phyloP scores from a whole-genome alignment of 2,797 vertebrate species.

The Anabacerthia variegaticeps region DNA sequence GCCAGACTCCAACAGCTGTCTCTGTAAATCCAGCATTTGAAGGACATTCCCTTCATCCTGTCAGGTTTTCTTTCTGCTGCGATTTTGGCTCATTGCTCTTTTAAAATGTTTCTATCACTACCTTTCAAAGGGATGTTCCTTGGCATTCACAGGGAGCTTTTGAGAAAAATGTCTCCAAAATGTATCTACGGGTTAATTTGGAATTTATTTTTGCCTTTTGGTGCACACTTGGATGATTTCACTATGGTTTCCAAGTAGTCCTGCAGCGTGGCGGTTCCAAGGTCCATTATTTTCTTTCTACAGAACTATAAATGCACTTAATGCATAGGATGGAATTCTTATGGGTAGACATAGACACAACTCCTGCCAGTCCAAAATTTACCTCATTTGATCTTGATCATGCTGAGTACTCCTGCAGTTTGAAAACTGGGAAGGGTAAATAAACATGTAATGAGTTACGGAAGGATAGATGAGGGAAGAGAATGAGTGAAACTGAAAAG shows the following conservation, averaged over 20 bases:
- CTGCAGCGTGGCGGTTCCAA: background rate
- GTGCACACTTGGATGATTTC: background rate
- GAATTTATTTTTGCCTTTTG: no score
- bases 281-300: background rate
- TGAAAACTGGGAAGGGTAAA: background rate
- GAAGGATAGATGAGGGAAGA: background rate
- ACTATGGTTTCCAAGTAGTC: background rate
- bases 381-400: background rate
- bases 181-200: background rate
- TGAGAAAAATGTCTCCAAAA: background rate
- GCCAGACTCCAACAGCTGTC: background rate
- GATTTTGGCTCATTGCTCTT: background rate
- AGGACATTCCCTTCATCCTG: background rate
- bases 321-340: background rate
- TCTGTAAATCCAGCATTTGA: background rate
- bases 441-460: background rate
- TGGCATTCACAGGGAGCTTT: background rate
- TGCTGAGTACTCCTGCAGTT: background rate
- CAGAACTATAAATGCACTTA: background rate
- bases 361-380: background rate
- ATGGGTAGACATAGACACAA: background rate
- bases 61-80: background rate
- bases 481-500: background rate
- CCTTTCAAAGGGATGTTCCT: background rate
- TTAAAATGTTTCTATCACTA: background rate